Evolutionary conservation across 2,888 invertebrate genomes (phyloP), one percentile per base, ranked within the genome.

Genomic region (Drosophila koepferae): DNA sequence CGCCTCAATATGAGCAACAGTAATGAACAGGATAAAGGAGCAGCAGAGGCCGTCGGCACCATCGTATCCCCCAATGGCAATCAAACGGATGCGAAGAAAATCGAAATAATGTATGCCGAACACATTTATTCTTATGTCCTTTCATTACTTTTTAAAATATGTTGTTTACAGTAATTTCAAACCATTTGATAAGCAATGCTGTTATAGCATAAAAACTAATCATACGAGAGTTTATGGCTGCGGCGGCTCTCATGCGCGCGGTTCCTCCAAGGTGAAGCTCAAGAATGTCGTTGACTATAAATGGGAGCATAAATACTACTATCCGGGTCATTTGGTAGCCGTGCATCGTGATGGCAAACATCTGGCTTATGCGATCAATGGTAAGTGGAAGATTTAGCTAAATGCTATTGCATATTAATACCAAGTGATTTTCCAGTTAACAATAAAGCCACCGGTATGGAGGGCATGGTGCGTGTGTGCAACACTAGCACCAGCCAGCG

Each of bases 301-400:
- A 80, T 99, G 99, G 99, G 98, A 98, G 92, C 95, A 96, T 53
- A 96, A 96, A 86, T 96, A 97, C 91, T 98, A 98, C 91, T 98
- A 98, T 89, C 94, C 96, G 0, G 98, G 99, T 0, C 97, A 97
- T 91, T 94, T 99, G 69, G 95, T 99, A 46, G 97, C 98, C 12
- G 96, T 98, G 48, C 98, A 99, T 92, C 95, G 96, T 88, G 95
- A 95, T 90, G 97, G 97, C 63, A 96, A 96, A 90, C 97, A 96
- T 92, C 94, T 98, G 80, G 99, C 99, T 0, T 99, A 98, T 93
- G 97, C 96, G 70, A 96, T 99, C 74, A 98, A 97, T 95, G 97
- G 98, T 98, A 93, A 92, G 88, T 53, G 16, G 23, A 0, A 23
- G 9, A 12, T 14, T 3, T n/a, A 28, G 36, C 0, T 48, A 14